Conservation (phyloP, 2,113 vertebrate species). For the Anolis sagrei region DNA sequence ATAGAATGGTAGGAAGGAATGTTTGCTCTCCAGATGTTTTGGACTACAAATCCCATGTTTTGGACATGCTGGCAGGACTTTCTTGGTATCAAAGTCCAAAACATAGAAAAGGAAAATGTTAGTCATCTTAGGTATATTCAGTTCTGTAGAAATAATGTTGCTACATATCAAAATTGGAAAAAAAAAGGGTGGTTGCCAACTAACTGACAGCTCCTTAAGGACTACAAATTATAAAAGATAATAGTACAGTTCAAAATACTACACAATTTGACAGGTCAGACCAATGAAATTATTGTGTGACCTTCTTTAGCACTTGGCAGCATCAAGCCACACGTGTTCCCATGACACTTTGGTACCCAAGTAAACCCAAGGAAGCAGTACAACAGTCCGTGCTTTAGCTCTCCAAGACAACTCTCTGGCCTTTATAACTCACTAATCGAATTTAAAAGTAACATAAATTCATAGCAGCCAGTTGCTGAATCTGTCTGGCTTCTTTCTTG, state of each 20-base stretch:
- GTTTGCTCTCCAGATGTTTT: neutral
- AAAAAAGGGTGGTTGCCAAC: too few relatives aligned
- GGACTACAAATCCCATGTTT: neutral
- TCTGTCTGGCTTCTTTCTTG: neutral
- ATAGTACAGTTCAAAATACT: neutral
- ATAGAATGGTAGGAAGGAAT: neutral
- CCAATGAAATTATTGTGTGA: neutral
- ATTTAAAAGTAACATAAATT: neutral
- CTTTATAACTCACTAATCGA: neutral
- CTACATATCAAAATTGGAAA: neutral
- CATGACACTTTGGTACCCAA: neutral
- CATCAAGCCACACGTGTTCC: neutral
- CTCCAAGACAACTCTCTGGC: neutral
- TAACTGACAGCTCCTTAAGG: neutral
- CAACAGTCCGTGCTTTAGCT: neutral
- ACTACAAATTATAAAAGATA: neutral
- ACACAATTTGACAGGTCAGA: neutral
- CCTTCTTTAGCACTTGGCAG: neutral
- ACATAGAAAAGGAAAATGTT: neutral
- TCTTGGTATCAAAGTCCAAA: neutral
- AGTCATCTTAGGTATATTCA: neutral
- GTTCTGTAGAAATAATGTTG: neutral
- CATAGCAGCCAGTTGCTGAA: neutral
- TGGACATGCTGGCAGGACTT: neutral
- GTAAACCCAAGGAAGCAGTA: neutral